Base-by-base conservation (phyloP, 1,140 invertebrate genomes). In the Paraescarpia echinospica region DNA sequence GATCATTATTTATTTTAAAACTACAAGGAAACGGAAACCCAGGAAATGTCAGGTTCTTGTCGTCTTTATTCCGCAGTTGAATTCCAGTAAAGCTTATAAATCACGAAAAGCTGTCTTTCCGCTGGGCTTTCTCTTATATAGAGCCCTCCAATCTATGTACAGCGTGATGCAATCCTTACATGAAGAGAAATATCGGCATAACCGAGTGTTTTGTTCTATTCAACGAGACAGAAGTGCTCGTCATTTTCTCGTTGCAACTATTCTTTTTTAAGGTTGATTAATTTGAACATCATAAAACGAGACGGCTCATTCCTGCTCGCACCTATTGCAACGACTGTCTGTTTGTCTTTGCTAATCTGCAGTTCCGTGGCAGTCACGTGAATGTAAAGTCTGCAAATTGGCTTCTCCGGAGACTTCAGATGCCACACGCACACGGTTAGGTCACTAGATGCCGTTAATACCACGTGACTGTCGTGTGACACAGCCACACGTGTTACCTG, bases 251-350 rank as follows among this genome's bases (percentile, higher is more conserved):
- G 18, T 27, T 27, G 22, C 59, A 77, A 27, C 22, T 77, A 77
- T 18, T 77, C 14, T 27, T 77, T 31, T 31, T 77, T 77, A 77
- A 91, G 34, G 41, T 91, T 91, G 14, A 48, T 91, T 33, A 91
- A 59, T 91, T 48, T 91, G 41, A 91, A 91, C 48, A 91, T 91
- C 48, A 48, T 35, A 48, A 91, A 59, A 12, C 91, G 34, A 51
- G 34, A 41, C 9, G 34, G 33, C 48, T 59, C 91, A 1, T 59
- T 59, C 41, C 48, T 35, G 34, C 48, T 35, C 8, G 33, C 41
- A 48, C 91, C 91, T 22, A 91, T 91, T 35, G 41, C 48, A 6
- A 35, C 14, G 12, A 91, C 91, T 33, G 91, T 91, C 91, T 91
- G 34, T 91, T 91, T 91, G 41, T 91, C 91, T 51, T 59, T 51